Base-by-base conservation (phyloP, 2,797 vertebrate species). In the Heteromormyrus szaboi region DNA sequence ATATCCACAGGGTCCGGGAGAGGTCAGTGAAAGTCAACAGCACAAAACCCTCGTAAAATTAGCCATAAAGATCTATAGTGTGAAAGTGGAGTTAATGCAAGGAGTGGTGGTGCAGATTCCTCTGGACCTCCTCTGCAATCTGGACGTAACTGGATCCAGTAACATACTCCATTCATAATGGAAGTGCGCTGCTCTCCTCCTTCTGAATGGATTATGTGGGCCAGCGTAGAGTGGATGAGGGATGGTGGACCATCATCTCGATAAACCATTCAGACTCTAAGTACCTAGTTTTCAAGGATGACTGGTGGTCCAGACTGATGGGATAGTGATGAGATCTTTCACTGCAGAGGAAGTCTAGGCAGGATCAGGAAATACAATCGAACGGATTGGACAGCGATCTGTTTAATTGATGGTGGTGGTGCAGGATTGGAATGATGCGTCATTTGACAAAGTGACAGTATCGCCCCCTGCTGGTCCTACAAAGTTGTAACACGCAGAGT, bases 71-170 rank as follows among this genome's bases (percentile, higher is more conserved):
- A 14, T 4, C n/a, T 76, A 51, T 33, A 79, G 87, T 46, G 56
- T 56, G 88, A 41, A 50, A 81, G 41, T 6, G 11, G 68, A 76
- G 50, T 62, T 51, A 33, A 79, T 56, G 83, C 76, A 44, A 19
- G 46, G 44, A 37, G 59, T 54, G 84, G 54, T 19, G 68, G 6
- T 89, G 91, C 92, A 53, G 91, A 91, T 91, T 86, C 33, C 44
- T 19, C 56, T 81, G 37, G 12, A 37, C n/a, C 86, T 62, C 84
- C 89, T 62, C 88, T 19, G 48, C 85, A 81, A 85, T 90, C 76
- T 89, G n/a, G 88, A 88, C 88, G 87, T 90, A 90, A 90, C 91
- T 92, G 90, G 89, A 92, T 89, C 89, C 88, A 89, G 51, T 72
- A 59, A 59, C n/a, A 59, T 25, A 59, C 48, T 51, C 84, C 25